phyloP scores from a whole-genome alignment of 2,113 vertebrate genomes.

The Neomonachus schauinslandi region DNA sequence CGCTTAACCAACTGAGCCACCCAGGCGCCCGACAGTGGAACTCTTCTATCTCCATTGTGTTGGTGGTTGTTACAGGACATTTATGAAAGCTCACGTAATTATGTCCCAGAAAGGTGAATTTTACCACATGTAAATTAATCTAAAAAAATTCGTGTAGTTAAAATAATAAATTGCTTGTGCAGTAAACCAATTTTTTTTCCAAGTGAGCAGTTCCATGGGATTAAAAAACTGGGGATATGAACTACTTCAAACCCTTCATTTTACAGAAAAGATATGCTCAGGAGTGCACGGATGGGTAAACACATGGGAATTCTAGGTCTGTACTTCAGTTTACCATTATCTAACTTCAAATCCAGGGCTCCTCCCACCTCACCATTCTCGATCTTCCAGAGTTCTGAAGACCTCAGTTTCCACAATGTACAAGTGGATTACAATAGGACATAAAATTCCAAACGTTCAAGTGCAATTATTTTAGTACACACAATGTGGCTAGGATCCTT shows the following conservation, averaged over 20 bases:
- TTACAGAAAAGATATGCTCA: not conserved
- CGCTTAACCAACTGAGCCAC: too few species aligned
- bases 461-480: not conserved
- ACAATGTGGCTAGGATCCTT: not conserved
- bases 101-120: not conserved
- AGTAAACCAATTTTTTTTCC: not conserved
- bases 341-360: not conserved
- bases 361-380: not conserved
- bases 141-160: not conserved
- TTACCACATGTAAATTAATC: slow-evolving; percentile 13
- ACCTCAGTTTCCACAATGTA: not conserved
- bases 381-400: not conserved
- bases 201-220: not conserved
- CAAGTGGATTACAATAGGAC: not conserved
- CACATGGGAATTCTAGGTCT: not conserved
- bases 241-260: not conserved
- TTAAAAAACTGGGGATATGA: not conserved
- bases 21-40: not conserved
- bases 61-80: not conserved
- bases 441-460: slow-evolving; percentile 10
- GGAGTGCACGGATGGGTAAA: not conserved
- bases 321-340: not conserved
- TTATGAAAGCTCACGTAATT: not conserved
- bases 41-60: not conserved
- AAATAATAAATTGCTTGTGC: not conserved